These are phyloP conservation scores for Petrolisthes manimaculis DNA, from an alignment of 2,888 invertebrate species.

Conservation along the genomic window DNA sequence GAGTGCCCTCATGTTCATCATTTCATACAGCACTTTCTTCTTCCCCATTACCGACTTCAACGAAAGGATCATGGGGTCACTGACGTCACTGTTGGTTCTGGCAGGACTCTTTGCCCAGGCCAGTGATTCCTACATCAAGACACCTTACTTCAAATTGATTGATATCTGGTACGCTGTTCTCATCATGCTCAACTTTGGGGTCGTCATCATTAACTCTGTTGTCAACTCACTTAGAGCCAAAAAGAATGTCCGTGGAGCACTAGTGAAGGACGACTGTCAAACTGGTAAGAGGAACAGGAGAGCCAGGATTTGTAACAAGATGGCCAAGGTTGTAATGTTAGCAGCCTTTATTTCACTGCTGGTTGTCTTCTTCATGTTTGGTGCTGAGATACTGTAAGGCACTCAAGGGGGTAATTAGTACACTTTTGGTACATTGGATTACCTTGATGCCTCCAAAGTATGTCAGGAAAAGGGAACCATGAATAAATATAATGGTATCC, in stretches of 20 bases:
- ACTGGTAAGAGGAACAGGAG: not conserved
- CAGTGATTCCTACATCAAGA: conserved; percentile 35
- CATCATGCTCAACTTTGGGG: conserved; percentile 19
- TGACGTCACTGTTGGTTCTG: conserved; percentile 40
- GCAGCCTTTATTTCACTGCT: not conserved
- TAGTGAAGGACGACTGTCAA: not conserved
- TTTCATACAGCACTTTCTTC: conserved; percentile 29
- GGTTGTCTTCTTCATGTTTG: not conserved
- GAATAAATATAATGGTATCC: too few species aligned
- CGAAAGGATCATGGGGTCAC: conserved; percentile 42
- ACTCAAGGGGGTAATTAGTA: too few species aligned
- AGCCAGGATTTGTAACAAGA: not conserved
- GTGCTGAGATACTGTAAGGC: not conserved
- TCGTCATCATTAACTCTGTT: conserved; percentile 20
- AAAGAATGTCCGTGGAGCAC: not conserved
- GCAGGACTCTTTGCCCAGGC: conserved; percentile 45
- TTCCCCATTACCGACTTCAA: conserved; percentile 48
- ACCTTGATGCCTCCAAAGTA: too few species aligned
- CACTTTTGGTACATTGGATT: too few species aligned
- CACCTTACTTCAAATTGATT: conserved; percentile 42
- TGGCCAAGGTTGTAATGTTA: not conserved
- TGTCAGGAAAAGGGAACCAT: too few species aligned
- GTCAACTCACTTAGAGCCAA: conserved; percentile 6
- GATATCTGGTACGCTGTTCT: conserved; percentile 39
- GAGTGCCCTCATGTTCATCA: conserved; percentile 42